phyloP scores from a whole-genome alignment of 2,113 vertebrate species.

The Dicerorhinus sumatrensis region DNA sequence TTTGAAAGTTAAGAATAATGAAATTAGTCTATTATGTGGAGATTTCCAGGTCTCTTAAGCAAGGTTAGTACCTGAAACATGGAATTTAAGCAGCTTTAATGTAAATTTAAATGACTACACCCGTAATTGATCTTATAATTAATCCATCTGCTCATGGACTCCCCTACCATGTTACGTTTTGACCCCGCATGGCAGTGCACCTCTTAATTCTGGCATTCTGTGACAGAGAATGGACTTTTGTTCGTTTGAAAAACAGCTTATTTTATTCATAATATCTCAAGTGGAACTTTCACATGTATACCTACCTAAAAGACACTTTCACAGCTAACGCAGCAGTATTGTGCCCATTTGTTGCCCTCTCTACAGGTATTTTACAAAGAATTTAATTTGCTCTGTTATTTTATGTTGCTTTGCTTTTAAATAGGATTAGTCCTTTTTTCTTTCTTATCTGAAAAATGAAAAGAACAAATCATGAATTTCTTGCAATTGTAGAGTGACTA shows the following conservation, averaged over 20 bases:
- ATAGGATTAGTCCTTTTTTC: neutral
- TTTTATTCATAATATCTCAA: neutral
- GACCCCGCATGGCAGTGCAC: neutral
- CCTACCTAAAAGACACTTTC: neutral
- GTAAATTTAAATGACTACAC: neutral
- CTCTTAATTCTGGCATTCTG: neutral
- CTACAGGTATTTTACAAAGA: neutral
- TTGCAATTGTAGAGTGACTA: neutral
- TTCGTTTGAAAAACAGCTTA: neutral
- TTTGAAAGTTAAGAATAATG: neutral
- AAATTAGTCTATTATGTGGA: neutral
- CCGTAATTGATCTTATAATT: neutral
- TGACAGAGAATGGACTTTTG: neutral
- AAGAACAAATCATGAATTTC: neutral
- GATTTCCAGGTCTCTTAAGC: neutral
- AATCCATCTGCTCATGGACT: neutral
- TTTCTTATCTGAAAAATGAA: neutral
- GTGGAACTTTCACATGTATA: neutral
- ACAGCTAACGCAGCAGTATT: neutral
- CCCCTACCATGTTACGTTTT: neutral
- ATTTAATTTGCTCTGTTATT: neutral
- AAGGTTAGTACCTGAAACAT: neutral
- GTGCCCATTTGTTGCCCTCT: neutral
- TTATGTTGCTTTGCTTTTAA: neutral
- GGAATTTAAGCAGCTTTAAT: neutral